These are phyloP conservation scores for Penaeus monodon DNA, from an alignment of 2,888 invertebrate genomes.

Conservation along the genomic window DNA sequence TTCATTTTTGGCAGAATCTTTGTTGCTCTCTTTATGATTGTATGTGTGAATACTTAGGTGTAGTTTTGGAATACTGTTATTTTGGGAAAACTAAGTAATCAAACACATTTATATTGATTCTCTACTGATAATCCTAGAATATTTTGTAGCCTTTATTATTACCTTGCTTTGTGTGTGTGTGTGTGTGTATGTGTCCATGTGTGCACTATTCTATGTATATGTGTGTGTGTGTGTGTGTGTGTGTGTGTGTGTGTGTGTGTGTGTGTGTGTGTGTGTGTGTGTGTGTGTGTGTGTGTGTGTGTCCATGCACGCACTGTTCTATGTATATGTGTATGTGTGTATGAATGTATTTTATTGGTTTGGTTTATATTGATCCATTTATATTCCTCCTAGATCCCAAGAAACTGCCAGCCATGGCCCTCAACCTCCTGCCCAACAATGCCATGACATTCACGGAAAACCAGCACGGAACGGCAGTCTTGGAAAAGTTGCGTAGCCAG, in stretches of 20 bases:
- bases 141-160: too few relatives aligned
- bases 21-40: too few relatives aligned
- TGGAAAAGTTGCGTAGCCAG: conserved; percentile 72
- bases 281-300: too few relatives aligned
- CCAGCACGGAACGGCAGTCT: conserved; percentile 69
- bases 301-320: too few relatives aligned
- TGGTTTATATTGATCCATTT: too few relatives aligned
- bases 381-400: neutral
- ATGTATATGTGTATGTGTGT: too few relatives aligned
- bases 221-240: too few relatives aligned
- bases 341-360: too few relatives aligned
- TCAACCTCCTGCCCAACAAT: conserved; percentile 62
- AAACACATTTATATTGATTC: too few relatives aligned
- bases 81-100: neutral
- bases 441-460: conserved; percentile 67
- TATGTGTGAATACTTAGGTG: neutral
- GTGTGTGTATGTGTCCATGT: neutral
- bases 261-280: neutral
- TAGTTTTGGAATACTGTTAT: neutral
- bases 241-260: neutral
- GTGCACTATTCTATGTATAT: neutral
- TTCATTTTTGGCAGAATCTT: too few relatives aligned
- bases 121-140: too few relatives aligned
- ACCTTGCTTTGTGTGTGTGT: neutral
- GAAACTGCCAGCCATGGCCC: conserved; percentile 40